Evolutionary conservation across 2,113 vertebrate genomes (phyloP), one percentile per base, ranked within the genome.

Genomic region (Percopsis transmontana): DNA sequence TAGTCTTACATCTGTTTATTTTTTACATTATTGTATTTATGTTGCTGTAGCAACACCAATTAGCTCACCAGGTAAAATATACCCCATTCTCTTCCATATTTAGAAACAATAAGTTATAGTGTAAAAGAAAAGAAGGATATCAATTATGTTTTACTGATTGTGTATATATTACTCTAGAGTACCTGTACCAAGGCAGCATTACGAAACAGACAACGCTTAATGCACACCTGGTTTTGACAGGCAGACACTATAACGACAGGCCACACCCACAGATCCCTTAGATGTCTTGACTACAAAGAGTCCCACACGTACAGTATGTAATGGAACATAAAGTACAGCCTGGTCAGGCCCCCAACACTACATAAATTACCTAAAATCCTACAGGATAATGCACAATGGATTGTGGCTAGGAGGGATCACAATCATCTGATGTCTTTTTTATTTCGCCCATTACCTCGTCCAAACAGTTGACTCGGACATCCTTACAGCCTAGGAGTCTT

Each of bases 381-480:
- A 8, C 45, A 11, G 42, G 42, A 13, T 48, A 48, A 33, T 15
- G 5, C 2, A 40, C 14, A 12, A 27, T 65, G 19, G 15, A 11
- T 24, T n/a, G 44, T 38, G 44, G 13, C 14, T 3, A 10, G 14
- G 23, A n/a, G n/a, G 18, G 3, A 52, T 52, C 18, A 14, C 9
- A 24, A 20, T 2, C 6, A 20, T 21, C 20, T 10, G 11, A 4
- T 19, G 18, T 14, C 18, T 3, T 16, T n/a, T n/a, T 8, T 14
- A n/a, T 18, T 51, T 51, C 9, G 19, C 3, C 8, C 15, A 4
- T 89, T 93, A 99, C 97, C 95, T 99, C 96, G 89, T 99, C 97
- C 91, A 99, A 85, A 88, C 97, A 98, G 92, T 99, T 99, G 61
- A 99, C 96, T 58, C 90, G 87, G 41, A 99, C 96, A 90, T 96